Base-by-base conservation (phyloP, 2,888 invertebrate genomes). In the Agapostemon virescens region DNA sequence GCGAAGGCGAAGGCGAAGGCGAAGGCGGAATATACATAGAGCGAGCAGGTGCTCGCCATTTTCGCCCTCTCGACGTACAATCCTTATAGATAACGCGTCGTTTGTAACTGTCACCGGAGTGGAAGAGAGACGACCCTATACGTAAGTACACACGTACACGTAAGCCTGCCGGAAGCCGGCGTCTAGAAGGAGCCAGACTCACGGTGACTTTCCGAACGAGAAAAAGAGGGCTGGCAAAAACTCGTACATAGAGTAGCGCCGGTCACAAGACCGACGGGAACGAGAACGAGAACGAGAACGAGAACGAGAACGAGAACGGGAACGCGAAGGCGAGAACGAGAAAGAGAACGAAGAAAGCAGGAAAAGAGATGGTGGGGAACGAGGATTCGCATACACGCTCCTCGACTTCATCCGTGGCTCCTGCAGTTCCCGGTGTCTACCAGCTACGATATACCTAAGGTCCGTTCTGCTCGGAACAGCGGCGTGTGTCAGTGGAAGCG, bases 11-110 rank as follows among this genome's bases (percentile, higher is more conserved):
- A 61, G 68, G 69, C 33, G 77, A 36, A 63, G 64, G 42, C 55
- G 55, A 55, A 17, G 74, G 70, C 67, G 79, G 80, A 80, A 82
- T 63, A 90, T 79, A 80, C 79, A 69, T 88, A 86, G 87, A 82
- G 87, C 84, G 87, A 88, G 90, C 90, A 90, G 91, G 91, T 91
- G 91, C 89, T 90, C 83, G 86, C 88, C 86, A 90, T 90, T 91
- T 90, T 90, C 91, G 86, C 88, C 84, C 87, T 89, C 87, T 84
- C 88, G 85, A 74, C 87, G 86, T 86, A 86, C 89, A 90, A 91
- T 91, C 90, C 91, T 91, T 90, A 89, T 86, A 89, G 90, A 92
- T 92, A 91, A 91, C 90, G 88, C 88, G 88, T 91, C 91, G 91
- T 92, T 91, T 91, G 91, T 91, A 90, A 91, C 91, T 91, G 91